phyloP scores from a whole-genome alignment of 2,113 vertebrate genomes.

The Ploceus nigricollis region DNA sequence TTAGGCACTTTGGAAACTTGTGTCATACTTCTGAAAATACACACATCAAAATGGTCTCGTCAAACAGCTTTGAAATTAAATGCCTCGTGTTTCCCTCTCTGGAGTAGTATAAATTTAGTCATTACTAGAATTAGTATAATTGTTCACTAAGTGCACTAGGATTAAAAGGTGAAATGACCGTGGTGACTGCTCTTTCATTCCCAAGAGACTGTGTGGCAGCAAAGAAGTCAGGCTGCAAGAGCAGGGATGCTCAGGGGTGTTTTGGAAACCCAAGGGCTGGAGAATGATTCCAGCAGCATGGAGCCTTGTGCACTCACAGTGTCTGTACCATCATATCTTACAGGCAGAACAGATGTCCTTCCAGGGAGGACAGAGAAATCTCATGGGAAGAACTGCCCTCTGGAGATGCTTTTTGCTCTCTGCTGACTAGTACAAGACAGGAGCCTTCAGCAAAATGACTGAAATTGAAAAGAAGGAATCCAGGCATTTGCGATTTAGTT shows the following conservation, averaged over 20 bases:
- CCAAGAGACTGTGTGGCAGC: accelerated
- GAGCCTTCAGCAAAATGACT: not conserved
- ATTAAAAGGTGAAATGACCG: slow-evolving; percentile 42
- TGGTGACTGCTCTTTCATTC: not conserved
- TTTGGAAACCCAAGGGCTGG: not conserved
- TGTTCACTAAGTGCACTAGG: slow-evolving; percentile 2
- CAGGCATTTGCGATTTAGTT: not conserved
- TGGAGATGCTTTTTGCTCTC: not conserved
- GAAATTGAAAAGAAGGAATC: not conserved
- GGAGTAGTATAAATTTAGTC: slow-evolving; percentile 16
- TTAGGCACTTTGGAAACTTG: not conserved
- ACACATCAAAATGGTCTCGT: slow-evolving; percentile 22
- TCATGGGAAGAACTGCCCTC: not conserved
- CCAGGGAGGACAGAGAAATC: not conserved
- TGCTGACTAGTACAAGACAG: not conserved
- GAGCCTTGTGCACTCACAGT: accelerated
- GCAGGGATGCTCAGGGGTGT: not conserved
- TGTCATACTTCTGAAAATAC: slow-evolving; percentile 17
- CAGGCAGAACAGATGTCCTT: not conserved
- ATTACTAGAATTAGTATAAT: slow-evolving; percentile 44
- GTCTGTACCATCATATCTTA: not conserved
- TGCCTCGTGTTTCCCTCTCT: not conserved
- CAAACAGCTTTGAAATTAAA: slow-evolving; percentile 28
- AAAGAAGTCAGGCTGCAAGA: not conserved
- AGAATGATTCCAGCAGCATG: not conserved